Percentiles rank a stretch among this genome's conserved stretches.
phyloP scores from a whole-genome alignment of 2,797 vertebrate species.

The Sebastes vulpes region DNA sequence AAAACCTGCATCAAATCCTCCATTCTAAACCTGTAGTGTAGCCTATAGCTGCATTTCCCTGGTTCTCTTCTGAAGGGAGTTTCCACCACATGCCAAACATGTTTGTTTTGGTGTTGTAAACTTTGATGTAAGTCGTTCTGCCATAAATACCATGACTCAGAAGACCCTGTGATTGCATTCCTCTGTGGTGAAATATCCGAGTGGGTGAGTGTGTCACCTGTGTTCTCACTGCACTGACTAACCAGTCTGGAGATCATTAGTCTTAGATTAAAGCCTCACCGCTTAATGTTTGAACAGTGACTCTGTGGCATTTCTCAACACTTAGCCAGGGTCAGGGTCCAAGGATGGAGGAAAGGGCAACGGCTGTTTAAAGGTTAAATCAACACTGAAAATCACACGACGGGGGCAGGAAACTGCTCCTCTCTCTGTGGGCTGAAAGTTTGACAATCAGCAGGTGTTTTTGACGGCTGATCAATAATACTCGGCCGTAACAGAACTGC shows the following conservation, averaged over 20 bases:
- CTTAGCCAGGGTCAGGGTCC: conserved; percentile 65
- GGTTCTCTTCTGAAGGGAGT: neutral
- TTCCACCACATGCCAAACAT: conserved; percentile 10
- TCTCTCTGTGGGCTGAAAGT: neutral
- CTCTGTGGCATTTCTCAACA: conserved; percentile 46
- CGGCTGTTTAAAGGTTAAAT: conserved; percentile 27
- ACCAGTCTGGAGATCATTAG: conserved; percentile 42
- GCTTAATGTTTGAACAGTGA: conserved; percentile 53
- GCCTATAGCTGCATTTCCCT: neutral
- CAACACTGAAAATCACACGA: conserved; percentile 26
- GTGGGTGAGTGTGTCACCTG: conserved; percentile 52
- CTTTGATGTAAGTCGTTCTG: neutral
- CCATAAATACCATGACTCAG: conserved; percentile 1
- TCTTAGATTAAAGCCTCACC: conserved; percentile 20
- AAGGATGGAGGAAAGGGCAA: conserved; percentile 18
- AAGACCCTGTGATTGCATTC: conserved; percentile 25
- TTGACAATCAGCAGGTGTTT: conserved; percentile 23
- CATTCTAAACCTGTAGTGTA: neutral
- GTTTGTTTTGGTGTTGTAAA: neutral
- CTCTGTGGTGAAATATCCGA: conserved; percentile 20
- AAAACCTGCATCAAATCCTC: neutral
- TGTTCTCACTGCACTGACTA: conserved; percentile 26
- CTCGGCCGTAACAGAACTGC: neutral
- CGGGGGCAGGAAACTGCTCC: neutral
- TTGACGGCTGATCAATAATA: conserved; percentile 17